Percentiles rank a stretch among this genome's conserved stretches.
Conservation (phyloP, 2,888 invertebrate species). For the Bombyx huttoni region DNA sequence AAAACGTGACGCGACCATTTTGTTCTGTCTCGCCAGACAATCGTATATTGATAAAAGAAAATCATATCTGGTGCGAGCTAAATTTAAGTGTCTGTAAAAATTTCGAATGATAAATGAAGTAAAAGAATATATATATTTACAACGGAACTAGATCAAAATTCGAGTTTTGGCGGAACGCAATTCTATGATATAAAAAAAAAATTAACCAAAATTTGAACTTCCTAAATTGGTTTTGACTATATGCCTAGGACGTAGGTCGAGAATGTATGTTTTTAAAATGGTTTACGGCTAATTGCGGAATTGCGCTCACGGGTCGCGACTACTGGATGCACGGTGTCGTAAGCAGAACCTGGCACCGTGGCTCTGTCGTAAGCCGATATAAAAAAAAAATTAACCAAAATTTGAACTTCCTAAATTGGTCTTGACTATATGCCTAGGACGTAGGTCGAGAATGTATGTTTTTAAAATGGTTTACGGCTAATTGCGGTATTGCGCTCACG, state of each 20-base stretch:
- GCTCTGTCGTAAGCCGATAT: constrained; percentile 51
- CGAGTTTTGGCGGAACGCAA: not conserved
- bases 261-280: constrained; percentile 1
- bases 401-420: constrained; percentile 7
- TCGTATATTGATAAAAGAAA: constrained; percentile 9
- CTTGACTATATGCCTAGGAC: constrained; percentile 5
- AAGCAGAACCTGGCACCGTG: constrained; percentile 52
- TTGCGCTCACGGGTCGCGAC: constrained; percentile 22
- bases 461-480: constrained; percentile 5
- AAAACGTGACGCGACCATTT: constrained; percentile 7
- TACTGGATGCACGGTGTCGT: constrained; percentile 32
- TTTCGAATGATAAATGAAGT: not conserved
- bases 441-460: constrained; percentile 1
- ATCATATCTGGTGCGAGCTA: not conserved
- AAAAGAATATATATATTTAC: not conserved
- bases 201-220: not conserved
- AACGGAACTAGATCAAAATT: too few species aligned
- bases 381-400: not conserved
- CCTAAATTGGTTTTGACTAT: constrained; percentile 10
- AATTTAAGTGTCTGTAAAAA: not conserved
- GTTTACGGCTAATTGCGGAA: constrained; percentile 26
- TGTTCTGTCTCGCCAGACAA: constrained; percentile 9
- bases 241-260: constrained; percentile 2
- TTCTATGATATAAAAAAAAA: not conserved
- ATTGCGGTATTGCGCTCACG: constrained; percentile 36